phyloP scores from a whole-genome alignment of 2,888 invertebrate genomes.

The Limnephilus marmoratus region DNA sequence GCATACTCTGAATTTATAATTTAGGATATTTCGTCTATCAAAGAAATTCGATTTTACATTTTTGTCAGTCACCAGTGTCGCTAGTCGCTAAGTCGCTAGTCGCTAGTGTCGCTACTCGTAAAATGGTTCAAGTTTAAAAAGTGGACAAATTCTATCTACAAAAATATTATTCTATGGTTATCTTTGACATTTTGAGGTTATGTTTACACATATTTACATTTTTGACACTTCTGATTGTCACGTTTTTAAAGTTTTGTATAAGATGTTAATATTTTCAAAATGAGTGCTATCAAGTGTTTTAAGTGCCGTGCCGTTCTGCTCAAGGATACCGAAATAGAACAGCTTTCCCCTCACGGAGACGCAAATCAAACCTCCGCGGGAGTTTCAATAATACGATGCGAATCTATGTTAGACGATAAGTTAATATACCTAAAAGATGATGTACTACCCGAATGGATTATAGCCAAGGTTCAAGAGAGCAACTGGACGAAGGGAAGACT shows the following conservation, averaged over 20 bases:
- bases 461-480: conserved; percentile 73
- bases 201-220: no score
- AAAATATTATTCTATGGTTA: no score
- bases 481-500: conserved; percentile 84
- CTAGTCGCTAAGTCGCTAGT: no score
- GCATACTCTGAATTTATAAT: no score
- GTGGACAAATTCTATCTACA: no score
- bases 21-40: no score
- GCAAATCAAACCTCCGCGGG: neutral
- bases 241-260: neutral
- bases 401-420: conserved; percentile 51
- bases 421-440: conserved; percentile 55
- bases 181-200: no score
- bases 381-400: conserved; percentile 26
- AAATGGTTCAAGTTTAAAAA: no score
- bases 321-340: conserved; percentile 37
- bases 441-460: conserved; percentile 57
- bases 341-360: conserved; percentile 49
- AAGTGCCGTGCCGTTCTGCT: conserved; percentile 54
- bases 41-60: no score
- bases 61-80: no score
- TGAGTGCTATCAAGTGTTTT: conserved; percentile 58
- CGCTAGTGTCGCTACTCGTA: no score
- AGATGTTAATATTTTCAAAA: conserved; percentile 30
- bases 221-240: no score